Conservation (phyloP, 1,140 invertebrate genomes). For the Protaetia brevitarsis region DNA sequence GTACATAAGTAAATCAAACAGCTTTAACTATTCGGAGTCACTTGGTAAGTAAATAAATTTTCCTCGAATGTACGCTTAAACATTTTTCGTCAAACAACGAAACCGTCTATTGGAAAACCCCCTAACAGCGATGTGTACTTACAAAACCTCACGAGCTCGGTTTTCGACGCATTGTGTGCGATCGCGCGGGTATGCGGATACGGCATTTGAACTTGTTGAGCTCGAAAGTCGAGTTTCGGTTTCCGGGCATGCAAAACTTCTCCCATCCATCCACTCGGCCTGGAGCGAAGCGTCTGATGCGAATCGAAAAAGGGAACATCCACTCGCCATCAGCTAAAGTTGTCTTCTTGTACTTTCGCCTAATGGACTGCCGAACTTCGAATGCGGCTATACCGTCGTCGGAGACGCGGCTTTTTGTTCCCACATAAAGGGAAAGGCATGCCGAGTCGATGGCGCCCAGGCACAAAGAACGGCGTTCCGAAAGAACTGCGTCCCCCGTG, state of each 20-base stretch:
- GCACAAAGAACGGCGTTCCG: background rate
- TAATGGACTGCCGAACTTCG: slow-evolving; percentile 12
- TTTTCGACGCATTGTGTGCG: no score
- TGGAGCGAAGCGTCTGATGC: background rate
- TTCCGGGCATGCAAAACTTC: slow-evolving; percentile 9
- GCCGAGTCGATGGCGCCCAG: background rate
- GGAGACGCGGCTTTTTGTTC: background rate
- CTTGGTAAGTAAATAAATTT: no score
- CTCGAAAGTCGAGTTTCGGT: background rate
- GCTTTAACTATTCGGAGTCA: no score
- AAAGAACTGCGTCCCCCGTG: no score
- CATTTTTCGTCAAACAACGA: no score
- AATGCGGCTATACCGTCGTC: background rate
- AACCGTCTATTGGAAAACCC: no score
- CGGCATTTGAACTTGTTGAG: background rate
- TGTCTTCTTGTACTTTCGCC: background rate
- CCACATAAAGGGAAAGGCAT: background rate
- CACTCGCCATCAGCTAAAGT: background rate
- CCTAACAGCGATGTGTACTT: no score
- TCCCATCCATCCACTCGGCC: background rate
- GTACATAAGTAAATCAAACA: no score
- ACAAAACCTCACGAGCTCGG: no score
- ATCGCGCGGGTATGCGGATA: no score
- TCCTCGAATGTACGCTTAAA: no score
- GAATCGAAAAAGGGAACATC: background rate